These are phyloP conservation scores for Pseudorectes ferrugineus DNA, from an alignment of 2,113 vertebrate genomes.

Conservation along the genomic window DNA sequence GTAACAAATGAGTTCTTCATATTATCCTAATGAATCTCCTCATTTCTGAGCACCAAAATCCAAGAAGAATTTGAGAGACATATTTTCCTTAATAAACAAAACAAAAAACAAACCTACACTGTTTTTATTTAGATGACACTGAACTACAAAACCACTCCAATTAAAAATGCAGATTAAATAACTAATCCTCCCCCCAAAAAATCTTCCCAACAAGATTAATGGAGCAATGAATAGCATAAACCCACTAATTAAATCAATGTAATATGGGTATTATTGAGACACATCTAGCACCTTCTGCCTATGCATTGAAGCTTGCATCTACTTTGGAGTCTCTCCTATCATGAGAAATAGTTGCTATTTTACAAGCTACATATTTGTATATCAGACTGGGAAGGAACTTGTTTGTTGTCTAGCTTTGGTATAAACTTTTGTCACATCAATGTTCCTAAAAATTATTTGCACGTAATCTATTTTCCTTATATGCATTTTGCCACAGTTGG, in stretches of 20 bases:
- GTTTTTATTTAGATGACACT: not conserved
- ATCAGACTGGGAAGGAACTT: not conserved
- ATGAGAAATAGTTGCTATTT: not conserved
- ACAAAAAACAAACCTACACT: not conserved
- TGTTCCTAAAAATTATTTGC: not conserved
- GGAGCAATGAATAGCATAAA: not conserved
- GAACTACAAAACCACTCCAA: not conserved
- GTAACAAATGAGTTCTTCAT: not conserved
- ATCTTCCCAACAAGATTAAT: not conserved
- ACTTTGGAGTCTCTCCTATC: not conserved
- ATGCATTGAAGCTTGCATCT: not conserved
- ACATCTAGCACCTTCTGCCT: not conserved
- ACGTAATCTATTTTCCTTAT: not conserved
- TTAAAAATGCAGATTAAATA: conserved; percentile 38
- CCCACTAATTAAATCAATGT: conserved; percentile 10
- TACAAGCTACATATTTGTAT: not conserved
- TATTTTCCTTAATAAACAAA: not conserved
- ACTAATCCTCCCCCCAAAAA: not conserved
- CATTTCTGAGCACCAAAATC: not conserved
- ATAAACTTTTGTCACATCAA: not conserved
- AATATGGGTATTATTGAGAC: not conserved
- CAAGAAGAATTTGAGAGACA: not conserved
- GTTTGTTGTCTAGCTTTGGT: not conserved
- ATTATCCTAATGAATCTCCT: not conserved
- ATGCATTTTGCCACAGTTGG: not conserved